These are phyloP conservation scores for Parotocinclus haroldoi DNA, from an alignment of 2,797 vertebrate species.

Conservation along the genomic window DNA sequence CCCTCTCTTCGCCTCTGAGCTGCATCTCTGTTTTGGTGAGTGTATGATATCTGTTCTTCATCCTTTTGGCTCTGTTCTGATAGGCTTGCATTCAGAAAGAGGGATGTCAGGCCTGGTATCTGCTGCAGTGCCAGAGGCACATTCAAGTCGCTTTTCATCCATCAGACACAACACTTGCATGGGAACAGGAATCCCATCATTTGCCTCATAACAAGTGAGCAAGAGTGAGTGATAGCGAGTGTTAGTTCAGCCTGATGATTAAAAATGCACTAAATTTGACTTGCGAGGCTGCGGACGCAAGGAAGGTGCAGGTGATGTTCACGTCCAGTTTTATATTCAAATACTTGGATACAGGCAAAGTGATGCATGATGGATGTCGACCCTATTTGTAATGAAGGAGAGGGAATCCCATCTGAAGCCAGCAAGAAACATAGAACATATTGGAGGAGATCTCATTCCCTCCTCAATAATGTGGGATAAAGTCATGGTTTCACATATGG, in stretches of 20 bases:
- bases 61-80: constrained; percentile 50
- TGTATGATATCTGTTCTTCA: constrained; percentile 52
- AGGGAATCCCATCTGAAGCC: constrained; percentile 76
- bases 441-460: constrained; percentile 76
- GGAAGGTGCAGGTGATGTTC: constrained; percentile 4
- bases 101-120: constrained; percentile 51
- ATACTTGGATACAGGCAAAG: constrained; percentile 77
- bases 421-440: constrained; percentile 32
- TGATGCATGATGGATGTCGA: constrained; percentile 77
- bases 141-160: constrained; percentile 49
- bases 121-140: constrained; percentile 46
- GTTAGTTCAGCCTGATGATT: constrained; percentile 28
- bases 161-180: constrained; percentile 48
- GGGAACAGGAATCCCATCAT: constrained; percentile 40
- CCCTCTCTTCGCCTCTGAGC: constrained; percentile 35
- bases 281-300: not conserved
- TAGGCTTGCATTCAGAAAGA: constrained; percentile 55
- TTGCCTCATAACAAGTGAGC: constrained; percentile 41
- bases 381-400: constrained; percentile 74
- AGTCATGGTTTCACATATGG: constrained; percentile 91
- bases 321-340: constrained; percentile 57
- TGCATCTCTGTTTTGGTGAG: constrained; percentile 41
- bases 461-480: constrained; percentile 81
- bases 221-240: constrained; percentile 35
- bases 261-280: constrained; percentile 29